A percentile compares a stretch with the other conserved stretches of the same genome.
phyloP scores from a whole-genome alignment of 2,797 vertebrate genomes.

The Thalassophryne amazonica region DNA sequence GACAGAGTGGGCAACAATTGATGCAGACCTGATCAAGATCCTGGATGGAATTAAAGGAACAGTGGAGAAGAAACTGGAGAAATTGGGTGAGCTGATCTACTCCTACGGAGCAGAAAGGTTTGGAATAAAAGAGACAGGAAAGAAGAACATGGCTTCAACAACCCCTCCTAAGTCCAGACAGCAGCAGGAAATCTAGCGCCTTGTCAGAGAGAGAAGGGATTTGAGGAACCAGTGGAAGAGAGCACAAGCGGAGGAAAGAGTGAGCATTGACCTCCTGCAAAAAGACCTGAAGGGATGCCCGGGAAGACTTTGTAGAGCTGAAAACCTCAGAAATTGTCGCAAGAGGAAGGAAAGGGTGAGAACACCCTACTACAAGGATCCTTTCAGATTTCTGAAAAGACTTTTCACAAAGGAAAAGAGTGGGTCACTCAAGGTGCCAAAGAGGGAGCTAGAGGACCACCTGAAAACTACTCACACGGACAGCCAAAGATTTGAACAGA shows the following conservation, averaged over 20 bases:
- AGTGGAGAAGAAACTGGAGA: background rate
- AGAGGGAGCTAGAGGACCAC: conserved; percentile 4
- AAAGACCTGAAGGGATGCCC: conserved; percentile 4
- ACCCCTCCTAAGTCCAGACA: background rate
- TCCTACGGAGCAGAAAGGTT: background rate
- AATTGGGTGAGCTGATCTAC: background rate
- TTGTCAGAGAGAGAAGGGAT: background rate
- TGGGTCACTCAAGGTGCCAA: background rate
- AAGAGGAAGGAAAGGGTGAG: conserved; percentile 12
- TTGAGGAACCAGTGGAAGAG: background rate
- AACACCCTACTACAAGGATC: conserved; percentile 6
- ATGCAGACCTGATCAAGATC: background rate
- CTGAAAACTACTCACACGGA: background rate
- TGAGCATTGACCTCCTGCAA: background rate
- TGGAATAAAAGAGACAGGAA: background rate
- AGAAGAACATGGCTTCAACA: background rate
- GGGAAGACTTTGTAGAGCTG: conserved; percentile 3
- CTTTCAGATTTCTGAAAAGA: conserved; percentile 4
- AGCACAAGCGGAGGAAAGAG: background rate
- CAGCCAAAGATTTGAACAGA: background rate
- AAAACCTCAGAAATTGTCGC: conserved; percentile 8
- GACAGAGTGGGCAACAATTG: background rate
- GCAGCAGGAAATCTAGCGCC: conserved; percentile 2
- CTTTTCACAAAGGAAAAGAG: conserved; percentile 2
- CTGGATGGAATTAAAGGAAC: background rate